Percentiles rank a stretch among this genome's conserved stretches.
Evolutionary conservation across 2,888 invertebrate genomes (phyloP).

Genomic region (Atethmia centrago): DNA sequence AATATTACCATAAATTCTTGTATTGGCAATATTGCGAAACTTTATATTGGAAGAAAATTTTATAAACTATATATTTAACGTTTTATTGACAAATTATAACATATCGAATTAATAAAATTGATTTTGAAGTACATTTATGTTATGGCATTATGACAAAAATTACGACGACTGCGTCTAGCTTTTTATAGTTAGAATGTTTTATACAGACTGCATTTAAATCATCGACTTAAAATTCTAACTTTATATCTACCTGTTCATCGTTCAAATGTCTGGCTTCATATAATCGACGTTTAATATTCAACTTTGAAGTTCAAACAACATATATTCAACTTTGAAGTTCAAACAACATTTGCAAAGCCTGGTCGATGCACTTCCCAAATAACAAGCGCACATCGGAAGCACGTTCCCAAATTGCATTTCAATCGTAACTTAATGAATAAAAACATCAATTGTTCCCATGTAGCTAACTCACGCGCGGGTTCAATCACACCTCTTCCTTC

Average conservation of each 20-base stretch:
- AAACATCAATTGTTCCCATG: constrained; percentile 74
- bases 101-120: constrained; percentile 57
- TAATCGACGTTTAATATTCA: constrained; percentile 35
- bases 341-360: constrained; percentile 55
- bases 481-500: constrained; percentile 87
- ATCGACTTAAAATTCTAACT: constrained; percentile 50
- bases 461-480: constrained; percentile 74
- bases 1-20: constrained; percentile 64
- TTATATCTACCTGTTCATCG: constrained; percentile 34
- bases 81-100: constrained; percentile 61
- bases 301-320: constrained; percentile 43
- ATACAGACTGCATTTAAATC: constrained; percentile 50
- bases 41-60: constrained; percentile 48
- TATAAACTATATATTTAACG: constrained; percentile 56
- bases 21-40: constrained; percentile 51
- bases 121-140: constrained; percentile 54
- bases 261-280: constrained; percentile 28
- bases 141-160: constrained; percentile 46
- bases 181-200: constrained; percentile 37
- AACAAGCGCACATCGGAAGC: constrained; percentile 81
- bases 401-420: constrained; percentile 83
- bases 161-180: constrained; percentile 40
- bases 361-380: constrained; percentile 80
- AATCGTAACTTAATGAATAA: constrained; percentile 74
- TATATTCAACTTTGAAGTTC: constrained; percentile 50